These are phyloP conservation scores for Auanema sp. DNA, from an alignment of 2,888 invertebrate species.

Conservation along the genomic window DNA sequence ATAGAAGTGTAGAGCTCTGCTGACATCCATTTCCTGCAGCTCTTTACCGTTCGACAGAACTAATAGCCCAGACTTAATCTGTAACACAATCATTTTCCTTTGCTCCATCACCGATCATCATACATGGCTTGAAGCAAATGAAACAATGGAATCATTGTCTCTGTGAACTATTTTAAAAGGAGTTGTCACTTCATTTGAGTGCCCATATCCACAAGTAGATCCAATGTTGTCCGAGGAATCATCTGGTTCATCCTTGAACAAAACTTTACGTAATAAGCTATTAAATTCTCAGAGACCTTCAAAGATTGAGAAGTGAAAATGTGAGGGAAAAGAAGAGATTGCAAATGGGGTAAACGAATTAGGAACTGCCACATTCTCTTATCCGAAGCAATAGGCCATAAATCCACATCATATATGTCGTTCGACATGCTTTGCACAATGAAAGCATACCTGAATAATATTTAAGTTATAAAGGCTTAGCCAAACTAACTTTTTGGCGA, in stretches of 20 bases:
- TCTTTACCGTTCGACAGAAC: constrained; percentile 93
- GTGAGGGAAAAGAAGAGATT: not conserved
- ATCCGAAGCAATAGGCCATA: too few relatives aligned
- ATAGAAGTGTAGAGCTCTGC: too few relatives aligned
- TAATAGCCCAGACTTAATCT: constrained; percentile 75
- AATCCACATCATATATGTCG: too few relatives aligned
- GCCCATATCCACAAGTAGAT: constrained; percentile 4
- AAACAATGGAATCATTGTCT: constrained; percentile 95
- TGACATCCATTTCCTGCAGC: constrained; percentile 94
- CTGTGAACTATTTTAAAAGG: constrained; percentile 95
- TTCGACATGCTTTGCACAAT: too few relatives aligned
- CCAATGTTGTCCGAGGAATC: constrained; percentile 17
- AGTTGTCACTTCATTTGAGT: constrained; percentile 67
- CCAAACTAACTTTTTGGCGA: too few relatives aligned
- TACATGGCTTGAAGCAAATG: constrained; percentile 76
- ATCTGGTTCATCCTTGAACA: constrained; percentile 7
- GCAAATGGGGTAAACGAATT: too few relatives aligned
- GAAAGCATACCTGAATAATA: too few relatives aligned
- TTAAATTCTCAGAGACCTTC: not conserved
- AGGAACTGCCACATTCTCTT: too few relatives aligned
- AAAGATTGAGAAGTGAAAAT: not conserved
- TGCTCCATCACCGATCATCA: not conserved
- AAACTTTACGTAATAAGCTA: constrained; percentile 20
- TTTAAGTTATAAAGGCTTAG: too few relatives aligned
- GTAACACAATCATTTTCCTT: constrained; percentile 8